Evolutionary conservation across 2,888 invertebrate species (phyloP).

Genomic region (Rhopalosiphum nymphaeae): DNA sequence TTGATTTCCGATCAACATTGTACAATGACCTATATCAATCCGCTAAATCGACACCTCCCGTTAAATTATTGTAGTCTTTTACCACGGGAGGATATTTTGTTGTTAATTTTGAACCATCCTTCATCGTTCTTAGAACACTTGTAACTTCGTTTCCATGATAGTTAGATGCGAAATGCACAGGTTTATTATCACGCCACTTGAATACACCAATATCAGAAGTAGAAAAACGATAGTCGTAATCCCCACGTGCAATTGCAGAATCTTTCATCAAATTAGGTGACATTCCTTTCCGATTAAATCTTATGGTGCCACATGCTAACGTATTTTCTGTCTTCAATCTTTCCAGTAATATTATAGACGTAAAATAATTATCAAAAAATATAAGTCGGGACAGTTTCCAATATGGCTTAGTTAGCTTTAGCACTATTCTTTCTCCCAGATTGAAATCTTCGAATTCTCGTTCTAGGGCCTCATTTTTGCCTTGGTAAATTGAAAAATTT

Average conservation of each 20-base stretch:
- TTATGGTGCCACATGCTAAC: constrained; percentile 66
- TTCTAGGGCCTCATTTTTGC: constrained; percentile 65
- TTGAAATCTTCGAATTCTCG: constrained; percentile 61
- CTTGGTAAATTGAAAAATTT: constrained; percentile 54
- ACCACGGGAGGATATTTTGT: constrained; percentile 66
- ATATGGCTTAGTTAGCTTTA: constrained; percentile 19
- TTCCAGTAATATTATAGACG: constrained; percentile 62
- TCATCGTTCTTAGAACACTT: constrained; percentile 64
- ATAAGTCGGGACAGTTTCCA: constrained; percentile 39
- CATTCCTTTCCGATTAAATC: constrained; percentile 58
- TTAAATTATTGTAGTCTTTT: constrained; percentile 67
- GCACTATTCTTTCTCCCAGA: constrained; percentile 66
- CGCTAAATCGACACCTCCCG: constrained; percentile 67
- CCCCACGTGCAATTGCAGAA: constrained; percentile 36
- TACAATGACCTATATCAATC: background rate
- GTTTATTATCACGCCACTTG: constrained; percentile 66
- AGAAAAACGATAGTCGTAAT: constrained; percentile 42
- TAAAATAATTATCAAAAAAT: constrained; percentile 66
- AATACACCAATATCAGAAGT: constrained; percentile 56
- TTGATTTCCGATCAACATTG: constrained; percentile 60
- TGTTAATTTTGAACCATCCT: constrained; percentile 39
- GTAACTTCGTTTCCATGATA: constrained; percentile 66
- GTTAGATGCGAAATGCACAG: constrained; percentile 63
- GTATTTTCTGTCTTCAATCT: constrained; percentile 62
- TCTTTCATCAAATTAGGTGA: constrained; percentile 67